Evolutionary conservation across 2,888 invertebrate genomes (phyloP).

Genomic region (Crocallis elinguaria): DNA sequence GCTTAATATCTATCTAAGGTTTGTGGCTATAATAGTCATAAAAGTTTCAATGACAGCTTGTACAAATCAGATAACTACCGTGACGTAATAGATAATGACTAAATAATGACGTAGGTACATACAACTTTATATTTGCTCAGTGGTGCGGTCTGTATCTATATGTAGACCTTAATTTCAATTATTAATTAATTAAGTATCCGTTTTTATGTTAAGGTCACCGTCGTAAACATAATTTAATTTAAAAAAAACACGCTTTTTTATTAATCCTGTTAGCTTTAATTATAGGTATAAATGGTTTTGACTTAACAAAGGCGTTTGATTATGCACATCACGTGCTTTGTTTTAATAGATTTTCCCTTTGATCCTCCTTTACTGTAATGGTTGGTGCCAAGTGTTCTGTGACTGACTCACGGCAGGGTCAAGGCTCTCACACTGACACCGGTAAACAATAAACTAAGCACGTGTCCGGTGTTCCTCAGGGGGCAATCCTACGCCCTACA

Average conservation of each 20-base stretch:
- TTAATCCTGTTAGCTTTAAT: background rate
- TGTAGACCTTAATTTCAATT: slow-evolving; percentile 7
- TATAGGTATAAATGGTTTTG: slow-evolving; percentile 1
- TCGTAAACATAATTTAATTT: background rate
- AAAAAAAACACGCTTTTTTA: background rate
- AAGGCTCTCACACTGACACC: slow-evolving; percentile 43
- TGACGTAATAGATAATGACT: too few species aligned
- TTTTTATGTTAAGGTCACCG: background rate
- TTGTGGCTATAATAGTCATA: too few species aligned
- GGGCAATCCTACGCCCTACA: slow-evolving; percentile 42
- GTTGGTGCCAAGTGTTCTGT: slow-evolving; percentile 48
- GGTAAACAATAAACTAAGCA: slow-evolving; percentile 35
- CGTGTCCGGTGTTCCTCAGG: slow-evolving; percentile 55
- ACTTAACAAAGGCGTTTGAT: slow-evolving; percentile 53
- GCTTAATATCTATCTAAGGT: too few species aligned
- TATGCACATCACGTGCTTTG: slow-evolving; percentile 46
- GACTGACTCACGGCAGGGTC: slow-evolving; percentile 59
- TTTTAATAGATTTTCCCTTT: slow-evolving; percentile 52
- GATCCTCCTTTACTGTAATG: slow-evolving; percentile 44
- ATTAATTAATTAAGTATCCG: background rate
- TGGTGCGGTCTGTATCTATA: background rate
- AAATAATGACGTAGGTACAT: background rate
- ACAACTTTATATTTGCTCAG: background rate
- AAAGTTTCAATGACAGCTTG: too few species aligned
- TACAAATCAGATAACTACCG: too few species aligned